These are phyloP conservation scores for Nerophis lumbriciformis DNA, from an alignment of 2,113 vertebrate species.

Conservation along the genomic window DNA sequence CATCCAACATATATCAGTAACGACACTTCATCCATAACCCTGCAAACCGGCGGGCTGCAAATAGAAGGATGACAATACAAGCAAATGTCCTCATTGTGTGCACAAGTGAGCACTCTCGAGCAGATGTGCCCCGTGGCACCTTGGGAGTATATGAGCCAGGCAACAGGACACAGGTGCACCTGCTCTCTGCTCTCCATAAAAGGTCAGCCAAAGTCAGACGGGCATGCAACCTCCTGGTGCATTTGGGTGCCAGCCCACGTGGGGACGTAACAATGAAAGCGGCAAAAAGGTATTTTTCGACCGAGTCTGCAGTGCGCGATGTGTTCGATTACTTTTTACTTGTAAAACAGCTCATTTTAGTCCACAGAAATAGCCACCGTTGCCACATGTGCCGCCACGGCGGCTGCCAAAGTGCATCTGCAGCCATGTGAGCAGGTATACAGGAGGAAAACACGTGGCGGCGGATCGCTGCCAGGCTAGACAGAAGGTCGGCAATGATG, in stretches of 20 bases:
- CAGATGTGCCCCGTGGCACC: constrained; percentile 64
- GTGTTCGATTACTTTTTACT: background rate
- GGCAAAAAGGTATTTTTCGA: background rate
- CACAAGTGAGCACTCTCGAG: constrained; percentile 54
- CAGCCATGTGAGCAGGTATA: constrained; percentile 67
- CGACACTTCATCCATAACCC: constrained; percentile 37
- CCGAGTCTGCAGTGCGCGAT: background rate
- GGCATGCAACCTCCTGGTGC: constrained; percentile 40
- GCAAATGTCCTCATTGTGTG: constrained; percentile 63
- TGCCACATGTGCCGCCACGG: constrained; percentile 47
- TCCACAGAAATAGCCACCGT: constrained; percentile 39
- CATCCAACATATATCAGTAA: constrained; percentile 14
- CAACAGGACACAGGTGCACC: constrained; percentile 67
- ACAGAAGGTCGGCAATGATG: constrained; percentile 71
- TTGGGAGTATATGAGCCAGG: constrained; percentile 60
- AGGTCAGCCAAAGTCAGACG: constrained; percentile 63
- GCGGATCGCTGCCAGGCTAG: constrained; percentile 62
- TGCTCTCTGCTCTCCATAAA: constrained; percentile 62
- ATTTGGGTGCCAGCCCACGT: constrained; percentile 5
- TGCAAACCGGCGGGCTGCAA: constrained; percentile 39
- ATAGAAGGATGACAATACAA: constrained; percentile 65
- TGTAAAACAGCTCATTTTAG: background rate
- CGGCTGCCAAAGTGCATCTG: constrained; percentile 63
- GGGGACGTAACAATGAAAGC: background rate
- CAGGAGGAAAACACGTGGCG: constrained; percentile 68